phyloP scores from a whole-genome alignment of 2,888 invertebrate genomes.

The Drosophila formosana region DNA sequence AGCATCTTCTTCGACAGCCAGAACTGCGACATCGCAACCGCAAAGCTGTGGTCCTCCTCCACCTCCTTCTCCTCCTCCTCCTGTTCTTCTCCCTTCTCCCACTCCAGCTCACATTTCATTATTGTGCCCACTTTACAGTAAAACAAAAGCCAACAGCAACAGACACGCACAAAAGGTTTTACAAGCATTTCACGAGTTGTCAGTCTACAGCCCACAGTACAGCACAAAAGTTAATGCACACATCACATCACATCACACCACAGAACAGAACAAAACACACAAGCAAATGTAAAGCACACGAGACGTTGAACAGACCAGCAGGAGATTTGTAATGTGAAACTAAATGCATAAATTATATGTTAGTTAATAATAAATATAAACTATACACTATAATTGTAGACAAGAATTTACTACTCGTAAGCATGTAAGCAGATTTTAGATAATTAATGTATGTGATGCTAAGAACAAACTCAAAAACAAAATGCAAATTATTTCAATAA shows the following conservation, averaged over 20 bases:
- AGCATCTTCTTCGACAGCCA: conserved; percentile 25
- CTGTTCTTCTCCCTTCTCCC: no score
- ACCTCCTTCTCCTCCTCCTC: neutral
- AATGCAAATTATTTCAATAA: conserved; percentile 57
- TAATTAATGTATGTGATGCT: conserved; percentile 56
- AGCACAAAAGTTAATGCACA: conserved; percentile 28
- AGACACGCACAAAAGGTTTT: conserved; percentile 45
- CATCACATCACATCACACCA: conserved; percentile 12
- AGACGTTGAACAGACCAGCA: conserved; percentile 17
- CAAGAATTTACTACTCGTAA: conserved; percentile 70
- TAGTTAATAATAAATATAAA: conserved; percentile 18
- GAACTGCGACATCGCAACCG: conserved; percentile 30
- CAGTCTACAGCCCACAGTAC: conserved; percentile 20
- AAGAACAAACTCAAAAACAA: conserved; percentile 27
- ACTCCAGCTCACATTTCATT: conserved; percentile 59
- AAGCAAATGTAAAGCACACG: conserved; percentile 16
- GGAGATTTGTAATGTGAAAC: conserved; percentile 15
- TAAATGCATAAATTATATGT: conserved; percentile 13
- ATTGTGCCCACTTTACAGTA: conserved; percentile 39
- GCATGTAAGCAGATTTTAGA: conserved; percentile 66
- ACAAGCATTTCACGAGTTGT: conserved; percentile 48
- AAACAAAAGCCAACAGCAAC: conserved; percentile 32
- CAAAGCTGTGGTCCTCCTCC: conserved; percentile 40
- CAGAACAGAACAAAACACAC: conserved; percentile 15
- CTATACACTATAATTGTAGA: conserved; percentile 55